Conservation (phyloP, 2,888 invertebrate genomes). For the Dinocampus coccinellae region DNA sequence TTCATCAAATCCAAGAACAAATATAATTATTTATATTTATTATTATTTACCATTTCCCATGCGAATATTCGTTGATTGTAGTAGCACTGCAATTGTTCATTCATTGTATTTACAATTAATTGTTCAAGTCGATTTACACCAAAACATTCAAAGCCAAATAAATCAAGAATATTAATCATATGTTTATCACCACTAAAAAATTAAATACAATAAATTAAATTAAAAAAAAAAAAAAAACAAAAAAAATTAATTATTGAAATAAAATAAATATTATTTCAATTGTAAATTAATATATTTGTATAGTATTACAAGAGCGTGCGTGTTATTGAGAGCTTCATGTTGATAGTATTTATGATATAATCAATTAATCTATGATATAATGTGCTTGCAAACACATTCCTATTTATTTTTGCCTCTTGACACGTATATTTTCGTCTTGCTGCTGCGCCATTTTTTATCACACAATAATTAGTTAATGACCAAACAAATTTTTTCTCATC, state of each 20-base stretch:
- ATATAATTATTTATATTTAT: neutral
- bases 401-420: slow-evolving; percentile 85
- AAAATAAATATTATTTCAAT: neutral
- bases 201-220: slow-evolving; percentile 16
- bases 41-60: slow-evolving; percentile 82
- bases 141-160: slow-evolving; percentile 95
- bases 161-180: slow-evolving; percentile 85
- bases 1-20: neutral
- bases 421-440: slow-evolving; percentile 78
- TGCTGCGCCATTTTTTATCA: slow-evolving; percentile 81
- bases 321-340: slow-evolving; percentile 85
- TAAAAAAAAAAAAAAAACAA: slow-evolving; percentile 59
- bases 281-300: neutral
- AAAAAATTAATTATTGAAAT: neutral
- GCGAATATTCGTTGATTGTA: slow-evolving; percentile 93
- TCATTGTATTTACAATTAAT: slow-evolving; percentile 88
- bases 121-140: slow-evolving; percentile 89
- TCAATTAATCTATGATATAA: slow-evolving; percentile 88
- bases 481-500: slow-evolving; percentile 87
- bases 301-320: slow-evolving; percentile 85
- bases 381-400: slow-evolving; percentile 88
- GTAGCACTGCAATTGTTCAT: slow-evolving; percentile 94
- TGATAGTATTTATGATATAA: slow-evolving; percentile 89
- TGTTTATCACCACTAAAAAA: slow-evolving; percentile 84
- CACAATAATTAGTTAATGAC: slow-evolving; percentile 88